Percentiles rank a stretch among this genome's conserved stretches.
These are phyloP conservation scores for Megalurothrips usitatus DNA, from an alignment of 2,888 invertebrate species.

Conservation along the genomic window DNA sequence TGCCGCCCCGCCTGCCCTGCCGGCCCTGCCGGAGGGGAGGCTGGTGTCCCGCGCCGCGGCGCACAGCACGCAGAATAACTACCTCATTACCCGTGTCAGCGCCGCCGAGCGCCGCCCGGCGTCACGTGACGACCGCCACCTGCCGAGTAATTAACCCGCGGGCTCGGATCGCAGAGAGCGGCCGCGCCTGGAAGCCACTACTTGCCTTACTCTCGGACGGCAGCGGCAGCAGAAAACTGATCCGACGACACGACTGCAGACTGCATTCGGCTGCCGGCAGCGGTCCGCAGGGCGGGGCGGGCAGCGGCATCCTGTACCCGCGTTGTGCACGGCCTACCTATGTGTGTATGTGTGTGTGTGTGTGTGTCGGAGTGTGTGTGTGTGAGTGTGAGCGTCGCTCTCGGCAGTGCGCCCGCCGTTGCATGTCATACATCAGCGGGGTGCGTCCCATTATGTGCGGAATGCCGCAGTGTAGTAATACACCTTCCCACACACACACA, in stretches of 20 bases:
- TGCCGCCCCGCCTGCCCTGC: background rate
- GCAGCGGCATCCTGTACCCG: too few relatives aligned
- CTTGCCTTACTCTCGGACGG: too few relatives aligned
- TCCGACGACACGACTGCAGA: too few relatives aligned
- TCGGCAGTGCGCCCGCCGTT: background rate
- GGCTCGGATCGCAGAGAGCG: background rate
- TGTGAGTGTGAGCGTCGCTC: background rate
- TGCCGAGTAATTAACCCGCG: background rate
- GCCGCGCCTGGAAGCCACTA: too few relatives aligned
- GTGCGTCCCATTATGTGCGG: slow-evolving; percentile 11
- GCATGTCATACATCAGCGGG: background rate
- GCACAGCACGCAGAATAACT: background rate
- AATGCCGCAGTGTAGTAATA: background rate
- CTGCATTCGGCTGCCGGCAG: too few relatives aligned
- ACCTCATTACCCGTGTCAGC: slow-evolving; percentile 5
- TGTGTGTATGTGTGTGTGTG: background rate
- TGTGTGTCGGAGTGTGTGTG: background rate
- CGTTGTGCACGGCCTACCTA: too few relatives aligned
- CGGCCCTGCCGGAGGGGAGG: background rate
- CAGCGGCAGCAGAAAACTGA: too few relatives aligned
- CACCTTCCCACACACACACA: background rate
- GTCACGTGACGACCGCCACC: background rate
- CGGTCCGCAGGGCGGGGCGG: too few relatives aligned
- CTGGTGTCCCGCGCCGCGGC: background rate
- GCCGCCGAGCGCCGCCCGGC: background rate